A percentile compares a stretch with the other conserved stretches of the same genome.
These are phyloP conservation scores for Eupithecia tripunctaria DNA, from an alignment of 2,888 invertebrate species.

Conservation along the genomic window DNA sequence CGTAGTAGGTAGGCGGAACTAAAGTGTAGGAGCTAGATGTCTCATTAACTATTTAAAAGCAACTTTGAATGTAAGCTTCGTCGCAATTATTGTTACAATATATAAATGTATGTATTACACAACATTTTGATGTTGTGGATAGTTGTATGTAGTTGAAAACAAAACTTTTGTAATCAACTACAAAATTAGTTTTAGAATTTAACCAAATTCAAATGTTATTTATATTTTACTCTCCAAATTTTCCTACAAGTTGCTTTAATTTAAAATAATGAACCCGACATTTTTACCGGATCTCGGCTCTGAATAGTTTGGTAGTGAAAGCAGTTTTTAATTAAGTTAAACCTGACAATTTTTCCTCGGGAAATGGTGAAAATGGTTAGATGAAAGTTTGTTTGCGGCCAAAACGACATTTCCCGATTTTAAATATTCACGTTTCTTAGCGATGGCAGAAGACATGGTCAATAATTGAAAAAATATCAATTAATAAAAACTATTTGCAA, in stretches of 20 bases:
- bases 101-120: not conserved
- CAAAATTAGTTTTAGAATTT: not conserved
- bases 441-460: too few species aligned
- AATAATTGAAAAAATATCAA: not conserved
- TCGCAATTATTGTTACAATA: not conserved
- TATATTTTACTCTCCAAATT: not conserved
- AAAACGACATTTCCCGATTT: not conserved
- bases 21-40: not conserved
- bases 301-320: not conserved
- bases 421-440: too few species aligned
- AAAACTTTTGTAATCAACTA: not conserved
- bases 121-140: not conserved
- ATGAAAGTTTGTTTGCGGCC: too few species aligned
- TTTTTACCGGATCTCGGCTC: not conserved
- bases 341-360: not conserved
- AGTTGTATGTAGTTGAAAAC: not conserved
- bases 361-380: not conserved
- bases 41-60: not conserved
- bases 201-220: not conserved
- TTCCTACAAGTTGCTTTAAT: not conserved
- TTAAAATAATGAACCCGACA: not conserved
- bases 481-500: too few species aligned
- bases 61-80: not conserved
- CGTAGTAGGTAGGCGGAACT: too few species aligned
- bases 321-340: slow-evolving; percentile 1